phyloP scores from a whole-genome alignment of 1,140 invertebrate species.

The Drosophila sturtevanti region DNA sequence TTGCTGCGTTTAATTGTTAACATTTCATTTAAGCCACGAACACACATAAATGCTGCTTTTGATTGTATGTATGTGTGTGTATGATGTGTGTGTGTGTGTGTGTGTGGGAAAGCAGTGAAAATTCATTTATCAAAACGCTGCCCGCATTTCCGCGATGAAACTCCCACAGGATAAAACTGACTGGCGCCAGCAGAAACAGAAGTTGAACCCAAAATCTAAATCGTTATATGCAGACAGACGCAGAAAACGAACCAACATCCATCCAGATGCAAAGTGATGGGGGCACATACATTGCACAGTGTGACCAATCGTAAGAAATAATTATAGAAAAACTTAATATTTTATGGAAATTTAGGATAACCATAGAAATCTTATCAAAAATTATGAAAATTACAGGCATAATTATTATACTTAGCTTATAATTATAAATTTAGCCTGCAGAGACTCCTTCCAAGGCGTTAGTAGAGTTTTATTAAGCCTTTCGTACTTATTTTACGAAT shows the following conservation, averaged over 20 bases:
- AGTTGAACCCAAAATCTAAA: conserved; percentile 71
- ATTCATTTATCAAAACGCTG: conserved; percentile 78
- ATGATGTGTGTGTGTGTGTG: not conserved
- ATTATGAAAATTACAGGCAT: no score
- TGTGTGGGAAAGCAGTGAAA: conserved; percentile 35
- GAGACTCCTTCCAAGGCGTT: no score
- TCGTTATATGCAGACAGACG: conserved; percentile 59
- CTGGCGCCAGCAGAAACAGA: conserved; percentile 73
- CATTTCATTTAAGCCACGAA: conserved; percentile 72
- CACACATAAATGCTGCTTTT: conserved; percentile 20
- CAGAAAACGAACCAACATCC: conserved; percentile 5
- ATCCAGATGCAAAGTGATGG: conserved; percentile 25
- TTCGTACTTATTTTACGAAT: no score
- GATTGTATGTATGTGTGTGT: not conserved
- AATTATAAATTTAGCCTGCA: no score
- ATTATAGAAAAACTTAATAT: no score
- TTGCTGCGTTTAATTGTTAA: conserved; percentile 77
- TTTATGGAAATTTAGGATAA: no score
- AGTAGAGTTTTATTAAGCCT: no score
- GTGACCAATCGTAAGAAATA: not conserved
- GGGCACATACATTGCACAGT: conserved; percentile 23
- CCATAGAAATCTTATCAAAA: no score
- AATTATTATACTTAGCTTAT: no score
- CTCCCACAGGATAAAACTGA: conserved; percentile 58
- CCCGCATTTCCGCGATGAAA: conserved; percentile 72